Evolutionary conservation across 2,113 vertebrate species (phyloP).

Genomic region (Ammospiza nelsoni): DNA sequence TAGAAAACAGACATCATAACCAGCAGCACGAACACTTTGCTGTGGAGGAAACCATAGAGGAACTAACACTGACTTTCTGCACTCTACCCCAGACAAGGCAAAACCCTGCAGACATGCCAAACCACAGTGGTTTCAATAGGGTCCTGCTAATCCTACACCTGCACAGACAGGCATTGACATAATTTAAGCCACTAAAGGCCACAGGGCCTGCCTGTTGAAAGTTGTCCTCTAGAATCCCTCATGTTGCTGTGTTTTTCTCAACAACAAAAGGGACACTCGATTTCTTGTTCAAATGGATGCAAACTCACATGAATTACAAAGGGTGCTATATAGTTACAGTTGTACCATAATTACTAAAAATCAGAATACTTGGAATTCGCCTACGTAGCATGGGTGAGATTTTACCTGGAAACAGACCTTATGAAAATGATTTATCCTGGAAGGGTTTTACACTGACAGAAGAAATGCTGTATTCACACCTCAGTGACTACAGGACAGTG

Average conservation of each 20-base stretch:
- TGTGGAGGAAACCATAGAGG: not conserved
- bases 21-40: accelerated
- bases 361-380: not conserved
- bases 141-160: not conserved
- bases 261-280: not conserved
- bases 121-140: not conserved
- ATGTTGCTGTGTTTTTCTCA: not conserved
- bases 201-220: not conserved
- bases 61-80: not conserved
- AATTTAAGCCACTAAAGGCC: not conserved
- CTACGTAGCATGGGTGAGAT: not conserved
- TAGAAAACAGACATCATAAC: not conserved
- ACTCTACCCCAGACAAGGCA: not conserved
- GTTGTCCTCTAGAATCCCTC: not conserved
- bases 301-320: not conserved
- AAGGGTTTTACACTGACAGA: not conserved
- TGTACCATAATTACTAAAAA: not conserved
- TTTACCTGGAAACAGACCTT: not conserved
- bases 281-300: not conserved
- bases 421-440: not conserved
- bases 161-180: not conserved
- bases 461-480: not conserved
- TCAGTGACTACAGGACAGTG: not conserved
- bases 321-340: not conserved
- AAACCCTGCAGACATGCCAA: not conserved